Base-by-base conservation (phyloP, 2,888 invertebrate genomes). In the Proisotoma minuta region DNA sequence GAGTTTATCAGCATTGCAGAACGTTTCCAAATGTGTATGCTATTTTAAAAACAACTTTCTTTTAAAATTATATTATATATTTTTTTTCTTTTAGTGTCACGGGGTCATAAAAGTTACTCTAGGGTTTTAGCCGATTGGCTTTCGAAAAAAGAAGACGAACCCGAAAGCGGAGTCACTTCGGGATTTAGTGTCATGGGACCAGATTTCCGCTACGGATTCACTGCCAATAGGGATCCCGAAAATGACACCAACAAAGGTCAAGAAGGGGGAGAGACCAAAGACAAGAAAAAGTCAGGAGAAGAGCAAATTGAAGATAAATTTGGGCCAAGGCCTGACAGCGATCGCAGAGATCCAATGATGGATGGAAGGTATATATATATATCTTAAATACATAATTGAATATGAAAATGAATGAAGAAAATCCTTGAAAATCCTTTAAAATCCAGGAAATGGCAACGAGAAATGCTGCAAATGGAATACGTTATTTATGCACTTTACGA, bases 11-110 rank as follows among this genome's bases (percentile, higher is more conserved):
- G 52, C 43, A 62, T 60, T 51, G 69, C 63, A 5, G 65, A 70
- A 50, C 57, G 40, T 1, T 70, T 72, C 61, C 61, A 60, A 27
- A 72, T 60, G 58, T 47, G 71, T 67, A n/a, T n/a, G n/a, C n/a
- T n/a, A n/a, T n/a, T n/a, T n/a, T n/a, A n/a, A n/a, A n/a, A n/a
- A n/a, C n/a, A 40, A 34, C 24, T 28, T 5, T 26, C 23, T 18
- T 22, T 5, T 43, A n/a, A 51, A 26, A 5, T 24, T 51, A 12
- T 29, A 27, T 57, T 62, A 10, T 50, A 10, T 18, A 28, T n/a
- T n/a, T n/a, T n/a, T n/a, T n/a, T n/a, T 34, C 34, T 34, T 34
- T 34, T 15, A 34, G 34, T 34, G 8, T 34, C 8, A 8, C 8
- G 15, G 34, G 34, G 34, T 34, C 15, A 8, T 15, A 34, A 8